A percentile compares a stretch with the other conserved stretches of the same genome.
Evolutionary conservation across 2,888 invertebrate genomes (phyloP).

Genomic region (Baronia brevicornis): DNA sequence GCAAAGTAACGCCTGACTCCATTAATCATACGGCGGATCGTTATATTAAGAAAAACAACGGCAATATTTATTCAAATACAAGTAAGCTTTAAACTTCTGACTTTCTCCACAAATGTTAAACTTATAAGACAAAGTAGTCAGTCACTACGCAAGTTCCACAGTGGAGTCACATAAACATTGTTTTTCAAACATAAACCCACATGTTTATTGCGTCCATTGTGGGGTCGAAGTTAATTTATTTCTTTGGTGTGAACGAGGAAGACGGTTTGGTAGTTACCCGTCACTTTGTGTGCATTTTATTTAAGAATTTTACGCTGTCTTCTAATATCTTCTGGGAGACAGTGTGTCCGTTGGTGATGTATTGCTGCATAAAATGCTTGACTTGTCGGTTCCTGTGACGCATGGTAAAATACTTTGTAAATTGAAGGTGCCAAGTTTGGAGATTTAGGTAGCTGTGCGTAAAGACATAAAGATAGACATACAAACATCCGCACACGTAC

Average conservation of each 20-base stretch:
- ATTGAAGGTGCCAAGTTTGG: slow-evolving; percentile 22
- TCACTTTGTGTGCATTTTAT: slow-evolving; percentile 30
- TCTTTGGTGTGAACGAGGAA: slow-evolving; percentile 24
- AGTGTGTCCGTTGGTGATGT: slow-evolving; percentile 14
- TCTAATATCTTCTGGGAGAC: slow-evolving; percentile 16
- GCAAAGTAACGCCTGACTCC: too few species aligned
- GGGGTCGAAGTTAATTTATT: slow-evolving; percentile 55
- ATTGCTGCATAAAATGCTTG: slow-evolving; percentile 31
- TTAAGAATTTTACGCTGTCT: slow-evolving; percentile 26
- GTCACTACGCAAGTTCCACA: slow-evolving; percentile 12
- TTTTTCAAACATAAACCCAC: slow-evolving; percentile 50
- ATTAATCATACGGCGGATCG: too few species aligned
- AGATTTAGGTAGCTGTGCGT: slow-evolving; percentile 17
- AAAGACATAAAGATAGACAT: too few species aligned
- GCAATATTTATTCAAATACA: too few species aligned
- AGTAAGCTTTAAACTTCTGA: too few species aligned
- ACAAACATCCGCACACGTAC: too few species aligned
- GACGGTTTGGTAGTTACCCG: slow-evolving; percentile 25
- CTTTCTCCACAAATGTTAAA: too few species aligned
- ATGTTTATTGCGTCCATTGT: slow-evolving; percentile 48
- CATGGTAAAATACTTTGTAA: slow-evolving; percentile 23
- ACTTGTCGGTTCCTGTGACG: slow-evolving; percentile 27
- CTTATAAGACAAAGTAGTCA: slow-evolving; percentile 27
- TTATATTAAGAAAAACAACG: too few species aligned
- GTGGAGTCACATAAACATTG: slow-evolving; percentile 36